These are phyloP conservation scores for Spinibarbus caldwelli DNA, from an alignment of 2,797 vertebrate species.

Conservation along the genomic window DNA sequence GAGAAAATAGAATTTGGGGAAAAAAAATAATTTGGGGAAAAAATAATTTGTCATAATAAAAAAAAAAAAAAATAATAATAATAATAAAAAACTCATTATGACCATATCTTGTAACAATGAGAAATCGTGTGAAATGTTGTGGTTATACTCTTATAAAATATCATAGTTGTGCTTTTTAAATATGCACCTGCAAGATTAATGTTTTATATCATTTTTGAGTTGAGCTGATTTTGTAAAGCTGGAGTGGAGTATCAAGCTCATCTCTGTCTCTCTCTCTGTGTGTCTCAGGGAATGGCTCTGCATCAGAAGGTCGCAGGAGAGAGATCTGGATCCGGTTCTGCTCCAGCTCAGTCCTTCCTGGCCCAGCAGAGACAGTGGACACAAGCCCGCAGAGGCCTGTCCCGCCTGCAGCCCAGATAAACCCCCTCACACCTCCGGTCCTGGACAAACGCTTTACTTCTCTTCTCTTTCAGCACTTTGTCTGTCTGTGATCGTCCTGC, in stretches of 20 bases:
- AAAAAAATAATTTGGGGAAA: too few relatives aligned
- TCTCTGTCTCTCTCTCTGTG: not conserved
- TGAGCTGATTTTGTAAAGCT: not conserved
- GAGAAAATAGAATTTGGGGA: too few relatives aligned
- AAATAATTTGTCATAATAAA: too few relatives aligned
- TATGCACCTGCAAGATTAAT: too few relatives aligned
- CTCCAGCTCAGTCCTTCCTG: conserved; percentile 88
- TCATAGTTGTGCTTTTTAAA: too few relatives aligned
- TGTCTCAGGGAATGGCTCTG: conserved; percentile 83
- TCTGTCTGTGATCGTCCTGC: not conserved
- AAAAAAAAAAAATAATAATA: too few relatives aligned
- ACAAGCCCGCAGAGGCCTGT: conserved; percentile 77
- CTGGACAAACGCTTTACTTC: not conserved
- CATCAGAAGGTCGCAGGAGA: conserved; percentile 82
- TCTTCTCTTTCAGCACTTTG: not conserved
- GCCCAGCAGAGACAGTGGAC: conserved; percentile 90
- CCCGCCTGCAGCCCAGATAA: conserved; percentile 76
- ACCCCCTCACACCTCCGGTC: not conserved
- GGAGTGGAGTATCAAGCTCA: too few relatives aligned
- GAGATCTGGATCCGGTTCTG: conserved; percentile 61
- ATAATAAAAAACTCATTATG: too few relatives aligned
- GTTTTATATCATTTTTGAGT: too few relatives aligned
- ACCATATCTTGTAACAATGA: too few relatives aligned
- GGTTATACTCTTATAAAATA: too few relatives aligned
- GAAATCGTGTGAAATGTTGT: too few relatives aligned